A percentile compares a stretch with the other conserved stretches of the same genome.
phyloP scores from a whole-genome alignment of 1,140 invertebrate genomes.

The Philotrypesis tridentata region DNA sequence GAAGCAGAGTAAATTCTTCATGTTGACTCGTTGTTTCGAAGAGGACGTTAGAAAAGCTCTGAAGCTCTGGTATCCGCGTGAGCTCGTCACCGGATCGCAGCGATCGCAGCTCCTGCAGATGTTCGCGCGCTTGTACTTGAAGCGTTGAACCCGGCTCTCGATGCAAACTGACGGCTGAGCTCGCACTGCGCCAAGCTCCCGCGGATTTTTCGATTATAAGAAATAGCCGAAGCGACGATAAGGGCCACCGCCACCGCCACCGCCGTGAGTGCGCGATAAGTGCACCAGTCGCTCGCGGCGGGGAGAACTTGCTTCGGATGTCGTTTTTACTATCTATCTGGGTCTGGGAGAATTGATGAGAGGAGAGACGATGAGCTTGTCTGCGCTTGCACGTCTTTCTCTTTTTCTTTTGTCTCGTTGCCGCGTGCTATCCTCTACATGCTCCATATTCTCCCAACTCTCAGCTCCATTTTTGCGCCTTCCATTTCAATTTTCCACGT shows the following conservation, averaged over 20 bases:
- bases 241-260: background rate
- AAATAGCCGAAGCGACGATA: background rate
- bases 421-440: too few relatives aligned
- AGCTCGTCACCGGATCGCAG: too few relatives aligned
- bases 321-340: background rate
- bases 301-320: background rate
- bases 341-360: slow-evolving; percentile 1
- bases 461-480: too few relatives aligned
- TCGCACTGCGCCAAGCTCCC: background rate
- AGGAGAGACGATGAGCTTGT: background rate
- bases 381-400: too few relatives aligned
- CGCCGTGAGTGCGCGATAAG: background rate
- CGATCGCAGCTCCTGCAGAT: too few relatives aligned
- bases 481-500: too few relatives aligned
- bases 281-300: background rate
- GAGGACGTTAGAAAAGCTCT: too few relatives aligned
- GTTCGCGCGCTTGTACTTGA: too few relatives aligned
- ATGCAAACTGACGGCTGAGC: background rate
- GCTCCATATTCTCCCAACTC: too few relatives aligned
- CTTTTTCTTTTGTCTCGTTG: too few relatives aligned
- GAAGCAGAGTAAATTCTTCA: slow-evolving; percentile 29
- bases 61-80: background rate
- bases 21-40: too few relatives aligned
- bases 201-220: slow-evolving; percentile 29
- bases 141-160: background rate